A percentile compares a stretch with the other conserved stretches of the same genome.
Evolutionary conservation across 2,113 vertebrate species (phyloP).

Genomic region (pig (Sus scrofa)): DNA sequence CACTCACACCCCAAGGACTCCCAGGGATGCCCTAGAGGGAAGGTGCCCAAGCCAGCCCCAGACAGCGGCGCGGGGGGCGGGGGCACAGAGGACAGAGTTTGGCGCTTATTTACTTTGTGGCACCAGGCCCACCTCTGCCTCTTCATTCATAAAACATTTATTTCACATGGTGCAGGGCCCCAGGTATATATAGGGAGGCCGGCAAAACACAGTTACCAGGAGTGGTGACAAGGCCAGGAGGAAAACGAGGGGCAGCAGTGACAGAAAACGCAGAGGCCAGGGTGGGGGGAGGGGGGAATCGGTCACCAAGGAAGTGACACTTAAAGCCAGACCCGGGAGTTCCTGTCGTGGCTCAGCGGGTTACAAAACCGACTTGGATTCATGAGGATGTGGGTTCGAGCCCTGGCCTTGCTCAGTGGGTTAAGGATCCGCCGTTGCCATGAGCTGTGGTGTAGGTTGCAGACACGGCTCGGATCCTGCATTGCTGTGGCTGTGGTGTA

Average conservation of each 20-base stretch:
- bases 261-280: not conserved
- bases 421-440: no score
- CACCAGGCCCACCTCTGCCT: not conserved
- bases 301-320: not conserved
- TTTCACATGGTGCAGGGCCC: not conserved
- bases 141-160: constrained; percentile 25
- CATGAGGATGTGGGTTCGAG: no score
- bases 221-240: not conserved
- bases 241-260: not conserved
- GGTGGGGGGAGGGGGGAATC: no score
- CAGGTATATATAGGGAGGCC: not conserved
- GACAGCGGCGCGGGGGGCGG: not conserved
- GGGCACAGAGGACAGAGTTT: not conserved
- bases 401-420: no score
- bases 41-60: constrained; percentile 39
- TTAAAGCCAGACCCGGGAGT: not conserved
- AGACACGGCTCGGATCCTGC: no score
- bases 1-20: constrained; percentile 49
- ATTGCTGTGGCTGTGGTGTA: no score
- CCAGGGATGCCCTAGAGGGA: constrained; percentile 64
- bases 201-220: not conserved
- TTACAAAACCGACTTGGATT: no score
- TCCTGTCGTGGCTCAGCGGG: no score
- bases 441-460: no score
- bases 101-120: not conserved